phyloP scores from a whole-genome alignment of 2,888 invertebrate genomes.

The Hydriomena furcata region DNA sequence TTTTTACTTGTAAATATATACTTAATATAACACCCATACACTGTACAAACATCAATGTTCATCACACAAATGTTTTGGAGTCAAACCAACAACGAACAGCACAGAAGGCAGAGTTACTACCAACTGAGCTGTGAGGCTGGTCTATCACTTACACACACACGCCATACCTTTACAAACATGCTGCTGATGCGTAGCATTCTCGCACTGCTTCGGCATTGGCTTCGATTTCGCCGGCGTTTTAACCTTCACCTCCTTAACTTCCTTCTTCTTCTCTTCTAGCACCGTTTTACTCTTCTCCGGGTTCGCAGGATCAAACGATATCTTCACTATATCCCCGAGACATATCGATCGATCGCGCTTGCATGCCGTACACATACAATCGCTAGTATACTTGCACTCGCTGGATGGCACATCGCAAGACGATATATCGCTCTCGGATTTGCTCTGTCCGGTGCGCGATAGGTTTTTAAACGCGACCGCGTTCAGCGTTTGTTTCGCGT shows the following conservation, averaged over 20 bases:
- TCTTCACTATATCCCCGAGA: conserved; percentile 58
- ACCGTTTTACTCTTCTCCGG: conserved; percentile 40
- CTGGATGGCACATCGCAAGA: conserved; percentile 67
- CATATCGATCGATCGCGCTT: conserved; percentile 55
- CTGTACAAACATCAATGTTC: too few relatives aligned
- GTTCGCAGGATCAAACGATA: conserved; percentile 52
- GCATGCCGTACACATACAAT: conserved; percentile 64
- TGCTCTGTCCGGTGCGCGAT: conserved; percentile 61
- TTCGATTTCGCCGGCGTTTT: conserved; percentile 52
- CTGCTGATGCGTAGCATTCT: conserved; percentile 68
- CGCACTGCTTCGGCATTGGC: conserved; percentile 61
- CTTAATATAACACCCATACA: too few relatives aligned
- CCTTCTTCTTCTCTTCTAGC: conserved; percentile 49
- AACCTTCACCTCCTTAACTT: conserved; percentile 30
- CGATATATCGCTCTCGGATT: conserved; percentile 60
- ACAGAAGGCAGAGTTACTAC: too few relatives aligned
- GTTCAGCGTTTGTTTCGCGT: conserved; percentile 70
- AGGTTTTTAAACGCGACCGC: conserved; percentile 69
- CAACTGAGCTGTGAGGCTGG: too few relatives aligned
- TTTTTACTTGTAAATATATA: too few relatives aligned
- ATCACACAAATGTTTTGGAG: too few relatives aligned
- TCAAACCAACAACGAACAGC: too few relatives aligned
- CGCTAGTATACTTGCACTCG: conserved; percentile 74
- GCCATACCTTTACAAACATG: conserved; percentile 77
- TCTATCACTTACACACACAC: too few relatives aligned